Percentiles rank a stretch among this genome's conserved stretches.
These are phyloP conservation scores for Halictus quadricinctus DNA, from an alignment of 2,888 invertebrate species.

Conservation along the genomic window DNA sequence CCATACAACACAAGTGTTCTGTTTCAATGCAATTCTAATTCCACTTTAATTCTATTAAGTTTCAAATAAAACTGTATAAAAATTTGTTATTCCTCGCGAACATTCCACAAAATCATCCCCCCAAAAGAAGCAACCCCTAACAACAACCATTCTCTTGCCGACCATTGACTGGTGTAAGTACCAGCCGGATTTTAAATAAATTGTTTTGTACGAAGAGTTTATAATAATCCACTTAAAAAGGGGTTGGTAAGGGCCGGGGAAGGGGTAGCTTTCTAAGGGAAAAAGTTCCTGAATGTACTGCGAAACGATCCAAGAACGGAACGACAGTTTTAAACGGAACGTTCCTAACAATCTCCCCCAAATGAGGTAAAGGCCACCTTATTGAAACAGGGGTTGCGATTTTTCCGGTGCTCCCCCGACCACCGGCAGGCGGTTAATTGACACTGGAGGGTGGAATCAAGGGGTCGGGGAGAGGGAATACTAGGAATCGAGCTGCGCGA, in stretches of 20 bases:
- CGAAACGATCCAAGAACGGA: constrained; percentile 77
- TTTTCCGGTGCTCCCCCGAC: constrained; percentile 76
- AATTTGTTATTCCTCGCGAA: too few relatives aligned
- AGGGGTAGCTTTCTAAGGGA: constrained; percentile 55
- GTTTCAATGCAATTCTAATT: too few relatives aligned
- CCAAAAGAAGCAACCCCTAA: not conserved
- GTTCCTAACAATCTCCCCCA: constrained; percentile 81
- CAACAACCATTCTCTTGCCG: not conserved
- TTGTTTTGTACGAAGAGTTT: not conserved
- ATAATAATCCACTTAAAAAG: constrained; percentile 10
- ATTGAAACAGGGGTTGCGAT: constrained; percentile 82
- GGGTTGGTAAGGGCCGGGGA: not conserved
- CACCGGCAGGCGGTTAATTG: constrained; percentile 81
- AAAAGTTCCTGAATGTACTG: constrained; percentile 76
- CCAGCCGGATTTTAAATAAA: not conserved
- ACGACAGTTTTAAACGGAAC: constrained; percentile 81
- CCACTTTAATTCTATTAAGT: too few relatives aligned
- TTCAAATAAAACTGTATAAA: too few relatives aligned
- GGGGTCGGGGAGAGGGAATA: constrained; percentile 16
- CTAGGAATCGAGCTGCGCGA: constrained; percentile 69
- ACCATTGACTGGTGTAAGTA: too few relatives aligned
- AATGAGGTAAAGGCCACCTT: constrained; percentile 83
- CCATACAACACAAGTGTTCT: too few relatives aligned
- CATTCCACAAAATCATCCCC: too few relatives aligned
- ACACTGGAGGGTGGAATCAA: constrained; percentile 76